Evolutionary conservation across 2,888 invertebrate genomes (phyloP).

Genomic region (Cerastis rubricosa): DNA sequence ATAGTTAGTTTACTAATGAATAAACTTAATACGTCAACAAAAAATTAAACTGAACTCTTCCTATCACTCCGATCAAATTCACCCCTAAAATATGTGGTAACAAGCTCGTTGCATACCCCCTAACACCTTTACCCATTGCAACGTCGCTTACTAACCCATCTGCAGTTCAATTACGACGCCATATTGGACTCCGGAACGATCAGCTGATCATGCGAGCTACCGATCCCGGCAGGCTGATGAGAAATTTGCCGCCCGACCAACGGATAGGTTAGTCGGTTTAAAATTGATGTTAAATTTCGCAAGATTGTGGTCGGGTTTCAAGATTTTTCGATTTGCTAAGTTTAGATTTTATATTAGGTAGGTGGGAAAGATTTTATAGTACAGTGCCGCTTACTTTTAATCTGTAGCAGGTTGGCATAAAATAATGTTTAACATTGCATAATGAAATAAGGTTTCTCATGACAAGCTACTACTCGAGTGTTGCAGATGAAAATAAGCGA

Average conservation of each 20-base stretch:
- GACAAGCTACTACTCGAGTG: too few species aligned
- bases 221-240: constrained; percentile 78
- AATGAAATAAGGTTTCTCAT: too few species aligned
- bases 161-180: constrained; percentile 72
- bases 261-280: constrained; percentile 75
- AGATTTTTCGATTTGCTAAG: constrained; percentile 26
- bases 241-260: constrained; percentile 86
- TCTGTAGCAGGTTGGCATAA: too few species aligned
- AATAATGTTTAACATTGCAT: too few species aligned
- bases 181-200: constrained; percentile 57
- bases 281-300: constrained; percentile 61
- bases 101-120: constrained; percentile 20
- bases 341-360: constrained; percentile 1
- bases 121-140: constrained; percentile 28
- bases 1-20: too few species aligned
- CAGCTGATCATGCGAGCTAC: constrained; percentile 72
- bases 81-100: constrained; percentile 20
- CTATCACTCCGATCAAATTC: background rate
- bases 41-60: background rate
- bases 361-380: background rate
- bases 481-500: too few species aligned
- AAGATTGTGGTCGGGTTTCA: constrained; percentile 42
- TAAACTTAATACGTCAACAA: too few species aligned
- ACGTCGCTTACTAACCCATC: constrained; percentile 55
- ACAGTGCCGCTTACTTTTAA: background rate